These are phyloP conservation scores for Grammomys dolichurus DNA, from an alignment of 2,113 vertebrate species.

Conservation along the genomic window DNA sequence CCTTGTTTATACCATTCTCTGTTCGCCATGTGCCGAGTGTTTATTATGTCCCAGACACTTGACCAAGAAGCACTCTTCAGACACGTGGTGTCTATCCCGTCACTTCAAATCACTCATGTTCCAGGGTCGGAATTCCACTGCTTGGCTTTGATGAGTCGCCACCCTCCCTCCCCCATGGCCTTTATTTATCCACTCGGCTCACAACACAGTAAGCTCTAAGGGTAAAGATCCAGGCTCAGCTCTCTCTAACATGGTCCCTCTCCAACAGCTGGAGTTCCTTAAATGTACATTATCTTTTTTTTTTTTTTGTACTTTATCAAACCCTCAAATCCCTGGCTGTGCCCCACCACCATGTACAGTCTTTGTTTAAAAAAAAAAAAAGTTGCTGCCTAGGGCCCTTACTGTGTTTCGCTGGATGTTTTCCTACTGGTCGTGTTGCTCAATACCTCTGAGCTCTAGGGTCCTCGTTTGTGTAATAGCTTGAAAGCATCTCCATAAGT, in stretches of 20 bases:
- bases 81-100: not conserved
- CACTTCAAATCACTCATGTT: not conserved
- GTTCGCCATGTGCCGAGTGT: not conserved
- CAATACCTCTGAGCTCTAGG: not conserved
- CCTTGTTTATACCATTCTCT: slow-evolving; percentile 40
- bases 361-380: slow-evolving; percentile 35
- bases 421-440: slow-evolving; percentile 29
- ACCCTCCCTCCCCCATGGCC: too few relatives aligned
- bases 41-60: not conserved
- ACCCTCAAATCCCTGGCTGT: not conserved
- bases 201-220: not conserved
- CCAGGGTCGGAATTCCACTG: not conserved
- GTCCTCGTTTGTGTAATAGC: not conserved
- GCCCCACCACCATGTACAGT: not conserved
- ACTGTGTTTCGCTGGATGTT: slow-evolving; percentile 52
- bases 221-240: not conserved
- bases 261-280: not conserved
- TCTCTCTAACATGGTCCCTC: accelerated
- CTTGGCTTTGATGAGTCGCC: not conserved
- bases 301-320: not conserved
- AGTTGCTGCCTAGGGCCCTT: not conserved
- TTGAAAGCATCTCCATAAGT: not conserved
- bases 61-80: not conserved
- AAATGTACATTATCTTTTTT: not conserved
- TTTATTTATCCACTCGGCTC: not conserved